Evolutionary conservation across 2,113 vertebrate species (phyloP), one percentile per base, ranked within the genome.

Genomic region (Parotia lawesii): DNA sequence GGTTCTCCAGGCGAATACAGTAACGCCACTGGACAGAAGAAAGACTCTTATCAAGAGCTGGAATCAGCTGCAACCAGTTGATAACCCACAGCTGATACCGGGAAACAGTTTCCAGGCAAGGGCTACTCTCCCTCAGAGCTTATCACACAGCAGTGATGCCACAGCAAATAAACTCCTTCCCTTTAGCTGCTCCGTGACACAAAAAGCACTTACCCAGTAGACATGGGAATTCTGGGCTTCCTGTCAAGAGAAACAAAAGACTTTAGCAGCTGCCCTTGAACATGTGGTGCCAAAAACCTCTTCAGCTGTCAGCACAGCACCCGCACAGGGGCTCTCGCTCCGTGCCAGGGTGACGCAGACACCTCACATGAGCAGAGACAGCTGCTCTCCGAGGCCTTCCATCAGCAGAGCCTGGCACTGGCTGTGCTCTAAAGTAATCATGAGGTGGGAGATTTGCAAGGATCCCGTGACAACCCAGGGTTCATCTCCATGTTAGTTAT

Each of bases 151-250:
- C 71, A 79, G 4, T 15, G 81, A 89, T 89, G 89, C 69, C 64
- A 40, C 64, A 44, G 53, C 45, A 71, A 80, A 95, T 70, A 83
- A 91, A 88, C 61, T 50, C 57, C 71, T 66, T 88, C 88, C 87
- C 83, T 42, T 91, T 73, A 18, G 74, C 84, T 76, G 67, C 56
- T 86, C 37, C 1, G 0, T n/a, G 61, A 67, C 62, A 93, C 62
- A 87, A 80, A 94, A 95, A 23, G 82, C 84, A 98, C 99, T 99
- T 96, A 99, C 99, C 99, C 99, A 99, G 90, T 99, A 99, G 51
- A 99, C 99, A 5, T 99, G 99, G 44, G 99, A 99, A 97, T 99
- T 99, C 97, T 99, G 99, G 87, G 99, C 99, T 97, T 99, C 99
- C 99, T 99, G 96, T 90, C 83, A 94, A 96, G 57, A 93, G 74